Base-by-base conservation (phyloP, 2,888 invertebrate genomes). In the Melitaea athalia region DNA sequence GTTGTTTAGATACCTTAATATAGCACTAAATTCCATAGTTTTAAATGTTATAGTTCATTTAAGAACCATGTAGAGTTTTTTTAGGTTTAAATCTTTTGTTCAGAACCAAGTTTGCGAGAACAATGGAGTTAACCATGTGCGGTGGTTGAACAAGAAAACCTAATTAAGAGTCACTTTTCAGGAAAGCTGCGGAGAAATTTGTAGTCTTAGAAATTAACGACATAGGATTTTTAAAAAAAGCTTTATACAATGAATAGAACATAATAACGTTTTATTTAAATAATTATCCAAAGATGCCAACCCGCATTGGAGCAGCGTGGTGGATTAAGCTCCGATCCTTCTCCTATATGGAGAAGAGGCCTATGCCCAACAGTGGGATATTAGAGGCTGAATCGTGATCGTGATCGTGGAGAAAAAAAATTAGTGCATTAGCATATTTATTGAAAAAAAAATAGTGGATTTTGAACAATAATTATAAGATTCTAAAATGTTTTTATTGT, bases 81-180 rank as follows among this genome's bases (percentile, higher is more conserved):
- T 57, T 24, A 45, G 45, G 24, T 53, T 43, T 17, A 12, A 55
- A 24, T 15, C 50, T 38, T 55, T 63, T 63, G 55, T 63, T 63
- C 55, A 63, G 63, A 55, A 55, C 14, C 53, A 15, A 52, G 53
- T 42, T 42, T 33, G 24, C 2, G 11, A 12, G 33, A 55, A 55
- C 63, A 63, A 63, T 55, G n/a, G 52, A 42, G 53, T 63, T 31
- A 45, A 33, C 42, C 43, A 43, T 42, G 53, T 31, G 33, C n/a
- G 31, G 57, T 57, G 57, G 38, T 55, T 67, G 47, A 67, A 67
- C 66, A 67, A 57, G 57, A 14, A 57, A 57, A 57, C 15, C 57
- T 57, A 62, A 67, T 67, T 62, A 67, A 67, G 53, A 61, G 31
- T 12, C 55, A 38, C 38, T 57, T 42, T 42, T 57, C 57, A 57